phyloP scores from a whole-genome alignment of 1,140 invertebrate genomes.

The Drosophila trapezifrons region DNA sequence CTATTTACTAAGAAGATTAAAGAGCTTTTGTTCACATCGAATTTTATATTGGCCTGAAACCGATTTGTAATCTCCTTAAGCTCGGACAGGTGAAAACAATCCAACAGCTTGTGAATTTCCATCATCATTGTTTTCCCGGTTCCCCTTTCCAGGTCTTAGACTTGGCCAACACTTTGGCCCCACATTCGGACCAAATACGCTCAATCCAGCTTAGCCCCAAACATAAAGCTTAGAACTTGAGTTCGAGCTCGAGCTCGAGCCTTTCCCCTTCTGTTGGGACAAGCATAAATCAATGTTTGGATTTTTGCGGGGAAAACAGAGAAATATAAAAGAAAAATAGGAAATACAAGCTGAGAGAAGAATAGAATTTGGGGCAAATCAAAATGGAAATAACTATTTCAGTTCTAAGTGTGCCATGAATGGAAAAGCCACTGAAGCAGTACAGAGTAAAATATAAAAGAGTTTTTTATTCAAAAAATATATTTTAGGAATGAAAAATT shows the following conservation, averaged over 20 bases:
- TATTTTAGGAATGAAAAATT: neutral
- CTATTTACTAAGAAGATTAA: slow-evolving; percentile 1
- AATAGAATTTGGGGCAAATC: slow-evolving; percentile 20
- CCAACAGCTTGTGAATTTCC: slow-evolving; percentile 2
- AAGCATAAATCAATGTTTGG: slow-evolving; percentile 67
- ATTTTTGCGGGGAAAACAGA: slow-evolving; percentile 2
- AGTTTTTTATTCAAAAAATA: neutral
- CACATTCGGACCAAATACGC: neutral
- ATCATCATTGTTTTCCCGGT: neutral
- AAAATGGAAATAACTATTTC: slow-evolving; percentile 23
- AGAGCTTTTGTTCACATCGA: neutral
- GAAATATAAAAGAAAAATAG: slow-evolving; percentile 5
- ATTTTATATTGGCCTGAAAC: neutral
- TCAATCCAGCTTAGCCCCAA: slow-evolving; percentile 22
- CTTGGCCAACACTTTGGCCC: slow-evolving; percentile 8
- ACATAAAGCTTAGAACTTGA: slow-evolving; percentile 4
- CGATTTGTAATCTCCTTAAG: slow-evolving; percentile 19
- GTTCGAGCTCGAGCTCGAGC: neutral
- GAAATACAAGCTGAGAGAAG: neutral
- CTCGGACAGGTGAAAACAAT: slow-evolving; percentile 10
- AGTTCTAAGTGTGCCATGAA: slow-evolving; percentile 49
- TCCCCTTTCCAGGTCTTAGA: neutral
- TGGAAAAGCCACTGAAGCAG: slow-evolving; percentile 16
- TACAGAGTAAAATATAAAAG: neutral
- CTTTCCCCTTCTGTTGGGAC: slow-evolving; percentile 13